These are phyloP conservation scores for Oscheius sp. DNA, from an alignment of 1,140 invertebrate genomes.

Conservation along the genomic window DNA sequence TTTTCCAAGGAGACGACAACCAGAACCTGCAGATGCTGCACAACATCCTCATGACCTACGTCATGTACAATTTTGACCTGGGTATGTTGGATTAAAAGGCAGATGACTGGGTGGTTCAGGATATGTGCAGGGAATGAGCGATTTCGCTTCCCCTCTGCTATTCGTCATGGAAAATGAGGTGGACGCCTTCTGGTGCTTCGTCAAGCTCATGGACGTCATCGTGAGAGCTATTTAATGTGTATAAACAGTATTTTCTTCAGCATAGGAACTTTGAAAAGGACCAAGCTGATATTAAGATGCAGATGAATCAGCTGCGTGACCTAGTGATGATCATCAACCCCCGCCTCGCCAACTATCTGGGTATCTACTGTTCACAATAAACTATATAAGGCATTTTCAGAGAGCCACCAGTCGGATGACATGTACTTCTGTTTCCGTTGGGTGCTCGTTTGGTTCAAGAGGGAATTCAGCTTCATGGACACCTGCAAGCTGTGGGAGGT, in stretches of 20 bases:
- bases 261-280: slow-evolving; percentile 93
- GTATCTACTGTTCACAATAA: slow-evolving; percentile 47
- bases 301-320: slow-evolving; percentile 79
- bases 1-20: slow-evolving; percentile 86
- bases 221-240: slow-evolving; percentile 8
- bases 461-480: slow-evolving; percentile 68
- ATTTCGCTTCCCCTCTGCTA: slow-evolving; percentile 87
- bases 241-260: slow-evolving; percentile 64
- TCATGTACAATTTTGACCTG: slow-evolving; percentile 99
- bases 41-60: slow-evolving; percentile 95
- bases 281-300: slow-evolving; percentile 91
- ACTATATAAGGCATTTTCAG: slow-evolving; percentile 52
- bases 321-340: slow-evolving; percentile 79
- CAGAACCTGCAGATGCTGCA: slow-evolving; percentile 78
- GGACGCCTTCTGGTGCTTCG: slow-evolving; percentile 98
- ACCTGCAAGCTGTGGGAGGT: slow-evolving; percentile 67
- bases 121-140: slow-evolving; percentile 85
- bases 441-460: slow-evolving; percentile 70
- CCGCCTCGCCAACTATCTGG: slow-evolving; percentile 76
- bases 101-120: slow-evolving; percentile 59
- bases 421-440: slow-evolving; percentile 98
- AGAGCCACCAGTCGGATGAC: slow-evolving; percentile 86
- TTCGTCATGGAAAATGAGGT: slow-evolving; percentile 85
- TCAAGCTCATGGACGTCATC: slow-evolving; percentile 87
- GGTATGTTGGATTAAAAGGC: slow-evolving; percentile 57